These are phyloP conservation scores for Stomatorhinus walkeri DNA, from an alignment of 2,797 vertebrate genomes.

Conservation along the genomic window DNA sequence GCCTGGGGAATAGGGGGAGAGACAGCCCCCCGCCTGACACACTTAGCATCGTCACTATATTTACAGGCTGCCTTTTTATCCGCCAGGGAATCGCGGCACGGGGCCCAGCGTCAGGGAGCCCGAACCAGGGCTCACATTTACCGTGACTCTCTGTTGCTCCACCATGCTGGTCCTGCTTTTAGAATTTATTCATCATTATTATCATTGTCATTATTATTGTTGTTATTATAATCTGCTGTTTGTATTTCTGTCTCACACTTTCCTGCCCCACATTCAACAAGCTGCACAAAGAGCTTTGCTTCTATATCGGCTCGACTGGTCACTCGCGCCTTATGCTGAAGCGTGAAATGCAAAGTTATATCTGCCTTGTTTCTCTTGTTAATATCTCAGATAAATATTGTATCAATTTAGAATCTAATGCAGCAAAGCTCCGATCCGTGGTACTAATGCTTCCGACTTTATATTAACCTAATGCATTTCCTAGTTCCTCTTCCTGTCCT, in stretches of 20 bases:
- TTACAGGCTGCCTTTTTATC: background rate
- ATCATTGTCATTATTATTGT: background rate
- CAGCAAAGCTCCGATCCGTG: background rate
- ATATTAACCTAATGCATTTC: slow-evolving; percentile 6
- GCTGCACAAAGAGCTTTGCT: background rate
- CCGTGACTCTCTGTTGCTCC: background rate
- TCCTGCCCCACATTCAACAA: background rate
- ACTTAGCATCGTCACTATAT: background rate
- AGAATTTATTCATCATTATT: background rate
- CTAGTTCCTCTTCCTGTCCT: background rate
- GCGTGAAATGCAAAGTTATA: background rate
- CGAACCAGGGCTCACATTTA: background rate
- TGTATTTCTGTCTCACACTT: background rate
- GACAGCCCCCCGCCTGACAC: background rate
- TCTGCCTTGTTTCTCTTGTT: background rate
- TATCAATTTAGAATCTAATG: background rate
- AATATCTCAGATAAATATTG: background rate
- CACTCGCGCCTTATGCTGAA: background rate
- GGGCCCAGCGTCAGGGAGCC: background rate
- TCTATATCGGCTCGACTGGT: background rate
- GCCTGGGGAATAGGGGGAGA: background rate
- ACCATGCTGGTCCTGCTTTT: background rate
- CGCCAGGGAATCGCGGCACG: background rate
- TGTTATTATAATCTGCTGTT: background rate
- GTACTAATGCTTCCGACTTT: background rate